A percentile compares a stretch with the other conserved stretches of the same genome.
phyloP scores from a whole-genome alignment of 2,888 invertebrate species.

The Coelinius sp. region DNA sequence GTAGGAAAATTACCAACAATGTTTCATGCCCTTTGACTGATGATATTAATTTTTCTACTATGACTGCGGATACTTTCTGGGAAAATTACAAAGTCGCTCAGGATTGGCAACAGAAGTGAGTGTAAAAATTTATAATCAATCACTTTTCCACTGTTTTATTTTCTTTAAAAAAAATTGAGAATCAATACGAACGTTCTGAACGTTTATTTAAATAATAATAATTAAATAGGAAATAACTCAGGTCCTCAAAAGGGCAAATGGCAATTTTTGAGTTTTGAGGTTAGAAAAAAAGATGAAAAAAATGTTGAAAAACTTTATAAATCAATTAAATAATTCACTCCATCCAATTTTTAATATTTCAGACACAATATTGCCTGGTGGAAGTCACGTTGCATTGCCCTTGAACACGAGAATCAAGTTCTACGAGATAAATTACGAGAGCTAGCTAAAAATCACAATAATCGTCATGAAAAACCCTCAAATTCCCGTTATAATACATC shows the following conservation, averaged over 20 bases:
- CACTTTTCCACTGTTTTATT: constrained; percentile 8
- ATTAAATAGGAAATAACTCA: no score
- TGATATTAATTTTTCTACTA: constrained; percentile 45
- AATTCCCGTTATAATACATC: constrained; percentile 14
- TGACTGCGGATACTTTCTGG: constrained; percentile 66
- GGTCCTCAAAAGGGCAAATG: no score
- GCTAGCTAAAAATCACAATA: constrained; percentile 36
- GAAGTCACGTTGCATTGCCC: constrained; percentile 63
- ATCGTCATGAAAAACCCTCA: constrained; percentile 15
- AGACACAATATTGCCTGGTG: constrained; percentile 67
- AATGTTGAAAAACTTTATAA: background rate
- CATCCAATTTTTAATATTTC: constrained; percentile 1
- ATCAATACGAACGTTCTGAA: no score
- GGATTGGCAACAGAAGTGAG: constrained; percentile 65
- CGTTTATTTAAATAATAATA: no score
- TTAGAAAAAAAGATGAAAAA: no score
- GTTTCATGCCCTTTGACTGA: constrained; percentile 37
- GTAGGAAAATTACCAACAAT: constrained; percentile 43
- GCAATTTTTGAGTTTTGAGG: no score
- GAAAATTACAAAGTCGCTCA: constrained; percentile 64
- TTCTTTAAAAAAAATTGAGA: no score
- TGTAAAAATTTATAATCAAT: background rate
- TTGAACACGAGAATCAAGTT: constrained; percentile 63
- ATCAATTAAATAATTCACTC: background rate
- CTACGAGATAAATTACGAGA: constrained; percentile 54